Evolutionary conservation across 2,113 vertebrate species (phyloP).

Genomic region (Edolisoma coerulescens): DNA sequence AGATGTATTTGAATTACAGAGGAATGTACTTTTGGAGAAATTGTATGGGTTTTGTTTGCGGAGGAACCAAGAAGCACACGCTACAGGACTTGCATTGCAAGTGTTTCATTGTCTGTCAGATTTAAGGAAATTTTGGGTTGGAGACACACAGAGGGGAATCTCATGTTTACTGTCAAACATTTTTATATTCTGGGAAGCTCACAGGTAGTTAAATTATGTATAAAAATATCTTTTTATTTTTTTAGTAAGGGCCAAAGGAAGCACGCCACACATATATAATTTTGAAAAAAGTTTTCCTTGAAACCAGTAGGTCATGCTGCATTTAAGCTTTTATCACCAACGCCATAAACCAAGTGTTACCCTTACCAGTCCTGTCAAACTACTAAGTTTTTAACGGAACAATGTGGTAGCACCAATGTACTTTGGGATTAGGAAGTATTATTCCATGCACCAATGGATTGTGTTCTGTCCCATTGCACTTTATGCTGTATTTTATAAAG

Average conservation of each 20-base stretch:
- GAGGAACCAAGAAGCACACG: background rate
- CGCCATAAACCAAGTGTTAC: background rate
- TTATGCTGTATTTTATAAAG: background rate
- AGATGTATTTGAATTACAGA: background rate
- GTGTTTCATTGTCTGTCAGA: background rate
- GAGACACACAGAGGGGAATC: background rate
- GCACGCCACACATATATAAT: fast-evolving
- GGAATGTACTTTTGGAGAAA: background rate
- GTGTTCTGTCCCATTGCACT: background rate
- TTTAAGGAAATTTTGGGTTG: background rate
- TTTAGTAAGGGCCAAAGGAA: background rate
- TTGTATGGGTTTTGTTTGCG: background rate
- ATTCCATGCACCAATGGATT: background rate
- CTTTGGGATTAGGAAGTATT: background rate
- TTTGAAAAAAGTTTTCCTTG: background rate
- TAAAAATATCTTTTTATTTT: background rate
- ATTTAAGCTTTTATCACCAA: background rate
- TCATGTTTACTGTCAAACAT: background rate
- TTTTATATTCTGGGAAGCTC: background rate
- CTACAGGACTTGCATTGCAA: background rate
- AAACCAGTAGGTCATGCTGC: background rate
- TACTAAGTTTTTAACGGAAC: background rate
- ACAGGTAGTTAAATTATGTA: background rate
- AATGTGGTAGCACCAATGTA: background rate
- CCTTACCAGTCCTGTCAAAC: background rate